A percentile compares a stretch with the other conserved stretches of the same genome.
phyloP scores from a whole-genome alignment of 2,888 invertebrate species.

The Melitaea athalia region DNA sequence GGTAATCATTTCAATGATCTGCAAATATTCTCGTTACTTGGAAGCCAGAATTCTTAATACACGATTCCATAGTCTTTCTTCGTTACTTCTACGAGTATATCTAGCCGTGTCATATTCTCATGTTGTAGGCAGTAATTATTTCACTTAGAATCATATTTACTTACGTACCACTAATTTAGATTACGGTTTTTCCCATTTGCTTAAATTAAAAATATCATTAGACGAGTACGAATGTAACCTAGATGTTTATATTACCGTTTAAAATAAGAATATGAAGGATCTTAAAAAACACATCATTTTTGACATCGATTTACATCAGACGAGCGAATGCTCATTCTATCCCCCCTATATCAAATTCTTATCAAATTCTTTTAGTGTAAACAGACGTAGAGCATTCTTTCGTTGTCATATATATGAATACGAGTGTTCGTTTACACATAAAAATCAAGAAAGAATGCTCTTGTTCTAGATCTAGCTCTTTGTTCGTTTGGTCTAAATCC shows the following conservation, averaged over 20 bases:
- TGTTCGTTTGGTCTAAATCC: too few relatives aligned
- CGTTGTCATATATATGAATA: too few relatives aligned
- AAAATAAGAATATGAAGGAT: conserved; percentile 1
- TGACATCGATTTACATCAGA: too few relatives aligned
- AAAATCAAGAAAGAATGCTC: too few relatives aligned
- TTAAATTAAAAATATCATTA: background rate
- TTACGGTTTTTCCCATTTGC: conserved; percentile 4
- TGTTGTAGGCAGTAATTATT: background rate
- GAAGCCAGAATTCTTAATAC: too few relatives aligned
- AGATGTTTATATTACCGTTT: background rate
- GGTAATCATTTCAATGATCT: background rate
- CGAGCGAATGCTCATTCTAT: too few relatives aligned
- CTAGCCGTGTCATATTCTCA: background rate
- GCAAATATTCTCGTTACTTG: too few relatives aligned
- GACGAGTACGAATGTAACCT: background rate
- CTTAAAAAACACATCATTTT: background rate
- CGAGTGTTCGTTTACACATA: too few relatives aligned
- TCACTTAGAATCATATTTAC: background rate
- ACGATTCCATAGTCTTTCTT: background rate
- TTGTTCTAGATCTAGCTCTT: too few relatives aligned
- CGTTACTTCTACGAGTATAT: background rate
- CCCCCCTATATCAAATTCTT: too few relatives aligned
- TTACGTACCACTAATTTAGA: background rate
- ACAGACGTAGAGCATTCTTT: too few relatives aligned
- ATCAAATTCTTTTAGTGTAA: too few relatives aligned